Evolutionary conservation across 2,797 vertebrate genomes (phyloP).

Genomic region (Chloroceryle inda): DNA sequence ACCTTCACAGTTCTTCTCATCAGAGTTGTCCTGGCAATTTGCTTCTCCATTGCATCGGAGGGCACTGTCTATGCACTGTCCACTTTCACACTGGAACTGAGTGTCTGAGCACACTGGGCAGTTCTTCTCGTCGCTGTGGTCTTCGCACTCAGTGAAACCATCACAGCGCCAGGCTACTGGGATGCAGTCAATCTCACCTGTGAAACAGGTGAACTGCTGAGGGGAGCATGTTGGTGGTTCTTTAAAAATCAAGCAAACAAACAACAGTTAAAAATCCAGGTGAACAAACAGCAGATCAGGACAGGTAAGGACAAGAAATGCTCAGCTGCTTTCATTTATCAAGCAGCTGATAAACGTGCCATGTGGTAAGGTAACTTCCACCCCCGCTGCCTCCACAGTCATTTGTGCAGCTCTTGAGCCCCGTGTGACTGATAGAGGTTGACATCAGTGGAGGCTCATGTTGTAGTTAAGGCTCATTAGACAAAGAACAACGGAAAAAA

Average conservation of each 20-base stretch:
- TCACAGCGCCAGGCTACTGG: conserved; percentile 95
- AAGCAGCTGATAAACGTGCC: neutral
- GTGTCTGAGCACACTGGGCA: conserved; percentile 92
- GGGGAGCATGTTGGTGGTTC: conserved; percentile 97
- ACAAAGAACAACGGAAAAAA: neutral
- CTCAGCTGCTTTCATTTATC: neutral
- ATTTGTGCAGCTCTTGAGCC: neutral
- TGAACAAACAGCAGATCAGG: neutral
- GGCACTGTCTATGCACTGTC: conserved; percentile 90
- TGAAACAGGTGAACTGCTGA: conserved; percentile 94
- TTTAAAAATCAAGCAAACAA: conserved; percentile 78
- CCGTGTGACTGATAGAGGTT: neutral
- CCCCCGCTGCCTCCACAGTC: neutral
- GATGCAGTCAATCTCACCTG: conserved; percentile 98
- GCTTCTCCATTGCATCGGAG: conserved; percentile 92
- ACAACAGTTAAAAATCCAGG: conserved; percentile 56
- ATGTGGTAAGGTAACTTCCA: neutral
- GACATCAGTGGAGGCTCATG: neutral
- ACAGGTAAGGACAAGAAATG: neutral
- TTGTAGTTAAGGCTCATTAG: neutral
- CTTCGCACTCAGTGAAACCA: conserved; percentile 92
- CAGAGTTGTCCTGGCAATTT: conserved; percentile 95
- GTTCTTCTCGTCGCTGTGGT: conserved; percentile 93
- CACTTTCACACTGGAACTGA: conserved; percentile 96
- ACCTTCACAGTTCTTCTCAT: conserved; percentile 96